phyloP scores from a whole-genome alignment of 2,797 vertebrate species.

The Borostomias antarcticus region DNA sequence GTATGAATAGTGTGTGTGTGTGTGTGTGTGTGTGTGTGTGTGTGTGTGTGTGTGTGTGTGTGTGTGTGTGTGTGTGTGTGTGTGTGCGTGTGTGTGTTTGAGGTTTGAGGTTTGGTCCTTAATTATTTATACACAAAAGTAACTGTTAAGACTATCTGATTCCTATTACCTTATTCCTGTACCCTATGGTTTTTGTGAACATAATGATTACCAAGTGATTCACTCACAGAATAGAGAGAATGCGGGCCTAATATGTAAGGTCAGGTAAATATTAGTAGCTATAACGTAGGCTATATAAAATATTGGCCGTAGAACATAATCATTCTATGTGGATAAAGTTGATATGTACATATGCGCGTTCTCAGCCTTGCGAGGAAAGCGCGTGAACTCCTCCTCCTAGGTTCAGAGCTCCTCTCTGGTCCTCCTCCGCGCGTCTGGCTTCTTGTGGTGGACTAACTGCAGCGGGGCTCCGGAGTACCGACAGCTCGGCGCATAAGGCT shows the following conservation, averaged over 20 bases:
- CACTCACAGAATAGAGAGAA: too few relatives aligned
- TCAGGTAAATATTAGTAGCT: too few relatives aligned
- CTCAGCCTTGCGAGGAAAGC: background rate
- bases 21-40: background rate
- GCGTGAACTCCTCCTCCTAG: slow-evolving; percentile 3
- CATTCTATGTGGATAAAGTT: background rate
- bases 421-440: background rate
- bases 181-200: too few relatives aligned
- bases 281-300: too few relatives aligned
- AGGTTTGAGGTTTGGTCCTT: too few relatives aligned
- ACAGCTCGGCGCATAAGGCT: background rate
- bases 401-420: background rate
- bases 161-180: too few relatives aligned
- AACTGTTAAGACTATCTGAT: too few relatives aligned
- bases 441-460: background rate
- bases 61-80: background rate
- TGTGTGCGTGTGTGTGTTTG: slow-evolving; percentile 16
- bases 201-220: too few relatives aligned
- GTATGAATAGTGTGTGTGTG: background rate
- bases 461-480: background rate
- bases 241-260: too few relatives aligned
- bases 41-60: background rate
- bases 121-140: too few relatives aligned
- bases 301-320: too few relatives aligned
- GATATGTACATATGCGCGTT: background rate